These are phyloP conservation scores for Ardeotis arabs DNA, from an alignment of 2,113 vertebrate genomes.

Conservation along the genomic window DNA sequence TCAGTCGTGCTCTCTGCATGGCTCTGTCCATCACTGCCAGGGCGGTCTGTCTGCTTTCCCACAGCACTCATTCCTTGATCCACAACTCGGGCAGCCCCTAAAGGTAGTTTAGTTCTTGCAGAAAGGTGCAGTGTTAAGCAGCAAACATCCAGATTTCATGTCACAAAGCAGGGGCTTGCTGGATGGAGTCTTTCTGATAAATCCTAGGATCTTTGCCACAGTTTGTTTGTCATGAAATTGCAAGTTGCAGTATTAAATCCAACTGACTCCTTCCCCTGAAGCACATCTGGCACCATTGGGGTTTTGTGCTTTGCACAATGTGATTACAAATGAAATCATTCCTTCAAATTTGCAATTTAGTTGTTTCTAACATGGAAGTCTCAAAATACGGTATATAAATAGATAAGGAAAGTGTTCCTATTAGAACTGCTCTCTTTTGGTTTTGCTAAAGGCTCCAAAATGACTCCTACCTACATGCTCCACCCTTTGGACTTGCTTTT, in stretches of 20 bases:
- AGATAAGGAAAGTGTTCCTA: not conserved
- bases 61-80: not conserved
- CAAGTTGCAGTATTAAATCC: not conserved
- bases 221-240: not conserved
- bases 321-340: not conserved
- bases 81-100: not conserved
- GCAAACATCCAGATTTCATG: not conserved
- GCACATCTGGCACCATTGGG: not conserved
- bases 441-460: not conserved
- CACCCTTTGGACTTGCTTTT: not conserved
- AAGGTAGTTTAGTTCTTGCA: not conserved
- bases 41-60: not conserved
- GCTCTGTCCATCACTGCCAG: rapidly evolving
- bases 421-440: not conserved
- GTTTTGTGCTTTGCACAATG: not conserved
- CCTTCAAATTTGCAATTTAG: not conserved
- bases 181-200: not conserved
- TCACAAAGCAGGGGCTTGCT: not conserved
- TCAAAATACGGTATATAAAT: not conserved
- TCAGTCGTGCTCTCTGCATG: not conserved
- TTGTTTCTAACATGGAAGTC: not conserved
- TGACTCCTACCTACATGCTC: not conserved
- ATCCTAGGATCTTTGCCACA: not conserved
- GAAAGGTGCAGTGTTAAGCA: not conserved
- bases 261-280: not conserved